Conservation (phyloP, 2,113 vertebrate species). For the Aspidoscelis tigris region DNA sequence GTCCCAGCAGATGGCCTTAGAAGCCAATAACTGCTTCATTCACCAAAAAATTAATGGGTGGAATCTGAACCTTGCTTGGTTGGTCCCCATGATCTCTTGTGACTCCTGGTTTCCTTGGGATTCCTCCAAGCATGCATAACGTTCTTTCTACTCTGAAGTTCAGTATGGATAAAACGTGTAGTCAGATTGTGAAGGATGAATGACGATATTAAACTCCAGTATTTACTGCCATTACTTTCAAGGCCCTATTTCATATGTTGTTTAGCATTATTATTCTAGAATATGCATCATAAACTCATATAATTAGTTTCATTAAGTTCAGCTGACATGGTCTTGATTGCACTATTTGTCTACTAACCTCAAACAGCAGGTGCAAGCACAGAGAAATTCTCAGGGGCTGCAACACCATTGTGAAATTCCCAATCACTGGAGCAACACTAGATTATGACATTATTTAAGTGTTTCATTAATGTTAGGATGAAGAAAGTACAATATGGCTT, state of each 20-base stretch:
- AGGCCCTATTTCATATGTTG: background rate
- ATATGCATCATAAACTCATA: background rate
- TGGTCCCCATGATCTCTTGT: too few relatives aligned
- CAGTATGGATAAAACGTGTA: background rate
- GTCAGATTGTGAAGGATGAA: background rate
- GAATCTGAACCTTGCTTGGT: too few relatives aligned
- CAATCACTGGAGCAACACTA: background rate
- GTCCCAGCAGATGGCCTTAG: too few relatives aligned
- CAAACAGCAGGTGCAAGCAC: background rate
- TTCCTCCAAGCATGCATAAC: background rate
- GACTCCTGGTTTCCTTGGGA: background rate
- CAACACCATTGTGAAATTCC: background rate
- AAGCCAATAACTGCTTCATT: too few relatives aligned
- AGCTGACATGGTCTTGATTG: background rate
- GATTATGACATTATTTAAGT: background rate
- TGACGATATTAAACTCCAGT: background rate
- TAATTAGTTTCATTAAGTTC: background rate
- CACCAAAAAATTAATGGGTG: too few relatives aligned
- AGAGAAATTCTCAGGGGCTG: too few relatives aligned
- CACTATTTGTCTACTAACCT: background rate
- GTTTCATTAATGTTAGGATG: background rate
- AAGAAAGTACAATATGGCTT: background rate
- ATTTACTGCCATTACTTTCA: background rate
- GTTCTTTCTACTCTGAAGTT: background rate
- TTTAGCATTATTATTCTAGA: background rate